Base-by-base conservation (phyloP, 2,113 vertebrate genomes). In the Mastomys coucha region DNA sequence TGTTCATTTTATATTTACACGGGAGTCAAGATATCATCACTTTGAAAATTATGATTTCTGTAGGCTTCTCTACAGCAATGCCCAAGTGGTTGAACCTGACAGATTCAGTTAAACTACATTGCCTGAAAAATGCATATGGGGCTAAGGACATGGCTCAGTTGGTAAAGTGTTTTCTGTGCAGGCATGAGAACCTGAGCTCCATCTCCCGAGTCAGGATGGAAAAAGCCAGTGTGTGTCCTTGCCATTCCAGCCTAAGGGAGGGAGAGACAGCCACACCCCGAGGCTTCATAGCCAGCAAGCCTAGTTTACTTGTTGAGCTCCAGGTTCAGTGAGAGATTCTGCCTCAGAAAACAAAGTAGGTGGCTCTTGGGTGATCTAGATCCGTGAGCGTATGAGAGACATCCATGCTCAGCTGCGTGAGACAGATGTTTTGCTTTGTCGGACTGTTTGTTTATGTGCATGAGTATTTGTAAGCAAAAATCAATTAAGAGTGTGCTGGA, bases 1-100 rank as follows among this genome's bases (percentile, higher is more conserved):
- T 77, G 53, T 75, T 97, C 82, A 89, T 87, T 82, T 95, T 88
- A 75, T 91, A 95, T 91, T 95, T 94, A 90, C 70, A 58, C 1
- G 17, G 86, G 63, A 89, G 63, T 87, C 36, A 78, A 49, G 60
- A 81, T 93, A 91, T 85, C 89, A 91, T 91, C 91, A 89, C 94
- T 78, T 91, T 77, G 77, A 82, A 89, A 93, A 77, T 81, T 72
- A 72, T 42, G 53, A 73, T 69, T 96, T 96, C 85, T 96, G 45
- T 89, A 53, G 36, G 67, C 72, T 95, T 13, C 39, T 84, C 4
- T 70, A 6, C 16, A 84, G 89, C 65, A 63, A n/a, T 84, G 82
- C 28, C 45, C 56, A 28, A 17, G 45, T 76, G 80, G 19, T 70
- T 26, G 58, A 28, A 78, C 26, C 77, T 39, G 33, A 95, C 65